Conservation (phyloP, 2,113 vertebrate species). For the Notiomystis cincta region DNA sequence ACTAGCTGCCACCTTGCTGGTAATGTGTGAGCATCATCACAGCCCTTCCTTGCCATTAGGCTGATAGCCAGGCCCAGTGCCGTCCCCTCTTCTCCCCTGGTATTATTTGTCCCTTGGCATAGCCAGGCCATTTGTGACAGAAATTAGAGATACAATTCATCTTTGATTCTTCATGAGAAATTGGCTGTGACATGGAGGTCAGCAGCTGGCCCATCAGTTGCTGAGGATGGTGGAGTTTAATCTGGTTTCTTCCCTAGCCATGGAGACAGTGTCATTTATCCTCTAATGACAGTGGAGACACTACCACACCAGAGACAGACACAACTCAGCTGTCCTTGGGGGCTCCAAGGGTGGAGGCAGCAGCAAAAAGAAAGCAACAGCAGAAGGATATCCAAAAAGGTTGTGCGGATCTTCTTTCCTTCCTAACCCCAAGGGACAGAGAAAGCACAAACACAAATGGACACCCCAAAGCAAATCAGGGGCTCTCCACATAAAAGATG, state of each 20-base stretch:
- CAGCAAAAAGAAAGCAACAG: neutral
- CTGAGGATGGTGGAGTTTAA: neutral
- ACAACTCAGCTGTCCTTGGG: neutral
- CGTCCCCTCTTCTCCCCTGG: neutral
- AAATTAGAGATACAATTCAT: neutral
- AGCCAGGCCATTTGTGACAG: constrained; percentile 14
- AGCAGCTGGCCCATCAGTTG: neutral
- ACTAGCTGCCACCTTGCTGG: neutral
- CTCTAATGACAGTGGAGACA: neutral
- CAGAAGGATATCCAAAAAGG: neutral
- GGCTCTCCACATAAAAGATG: neutral
- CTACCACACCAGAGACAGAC: rapidly evolving
- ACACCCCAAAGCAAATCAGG: rapidly evolving
- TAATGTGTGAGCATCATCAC: rapidly evolving
- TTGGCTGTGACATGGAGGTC: neutral
- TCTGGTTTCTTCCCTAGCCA: neutral
- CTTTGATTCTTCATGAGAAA: neutral
- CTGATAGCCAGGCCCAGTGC: neutral
- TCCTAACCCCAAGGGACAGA: neutral
- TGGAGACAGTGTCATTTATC: neutral
- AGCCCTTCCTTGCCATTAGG: neutral
- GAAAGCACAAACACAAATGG: neutral
- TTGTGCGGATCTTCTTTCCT: neutral
- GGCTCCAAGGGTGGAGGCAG: neutral
- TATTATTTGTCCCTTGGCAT: neutral